A percentile compares a stretch with the other conserved stretches of the same genome.
These are phyloP conservation scores for Steinernema khuongi DNA, from an alignment of 1,140 invertebrate genomes.

Conservation along the genomic window DNA sequence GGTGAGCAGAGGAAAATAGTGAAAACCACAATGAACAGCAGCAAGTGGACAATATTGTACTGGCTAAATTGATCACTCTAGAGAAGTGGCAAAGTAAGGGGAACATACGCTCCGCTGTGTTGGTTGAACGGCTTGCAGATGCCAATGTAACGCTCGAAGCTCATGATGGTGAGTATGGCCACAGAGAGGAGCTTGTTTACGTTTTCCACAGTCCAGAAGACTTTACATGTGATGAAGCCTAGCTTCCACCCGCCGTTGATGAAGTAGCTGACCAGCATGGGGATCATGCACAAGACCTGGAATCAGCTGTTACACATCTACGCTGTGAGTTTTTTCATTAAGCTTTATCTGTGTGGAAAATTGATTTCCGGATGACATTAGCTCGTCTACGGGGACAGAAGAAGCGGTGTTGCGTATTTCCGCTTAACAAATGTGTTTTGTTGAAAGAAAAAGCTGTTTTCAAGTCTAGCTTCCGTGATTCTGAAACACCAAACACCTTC, in stretches of 20 bases:
- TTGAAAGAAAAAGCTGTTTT: too few relatives aligned
- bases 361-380: too few relatives aligned
- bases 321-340: too few relatives aligned
- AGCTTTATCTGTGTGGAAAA: too few relatives aligned
- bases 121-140: slow-evolving; percentile 43
- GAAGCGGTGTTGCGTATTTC: too few relatives aligned
- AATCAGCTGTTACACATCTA: too few relatives aligned
- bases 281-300: background rate
- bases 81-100: background rate
- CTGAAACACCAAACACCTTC: too few relatives aligned
- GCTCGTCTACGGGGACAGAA: too few relatives aligned
- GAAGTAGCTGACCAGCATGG: background rate
- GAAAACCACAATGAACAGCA: slow-evolving; percentile 25
- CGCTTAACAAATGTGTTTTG: too few relatives aligned
- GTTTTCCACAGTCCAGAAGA: slow-evolving; percentile 50
- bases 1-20: slow-evolving; percentile 41
- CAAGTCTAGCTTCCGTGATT: too few relatives aligned
- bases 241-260: slow-evolving; percentile 36
- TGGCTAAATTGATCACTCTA: background rate
- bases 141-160: slow-evolving; percentile 45
- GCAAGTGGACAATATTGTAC: slow-evolving; percentile 29
- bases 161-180: slow-evolving; percentile 47
- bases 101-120: slow-evolving; percentile 38
- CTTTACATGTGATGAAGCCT: slow-evolving; percentile 42
- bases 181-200: slow-evolving; percentile 50